Conservation (phyloP, 2,113 vertebrate genomes). For the Puma concolor region DNA sequence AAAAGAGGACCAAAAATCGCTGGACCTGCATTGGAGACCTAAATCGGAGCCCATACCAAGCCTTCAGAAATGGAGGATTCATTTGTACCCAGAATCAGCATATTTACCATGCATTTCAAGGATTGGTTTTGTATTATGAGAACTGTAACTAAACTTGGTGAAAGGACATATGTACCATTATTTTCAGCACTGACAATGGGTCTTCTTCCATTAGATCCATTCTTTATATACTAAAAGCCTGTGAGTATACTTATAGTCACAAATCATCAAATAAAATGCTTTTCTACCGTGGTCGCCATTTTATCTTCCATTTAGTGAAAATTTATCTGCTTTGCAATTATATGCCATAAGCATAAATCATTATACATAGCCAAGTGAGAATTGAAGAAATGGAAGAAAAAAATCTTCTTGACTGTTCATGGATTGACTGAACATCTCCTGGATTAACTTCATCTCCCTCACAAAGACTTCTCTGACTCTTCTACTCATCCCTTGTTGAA, state of each 20-base stretch:
- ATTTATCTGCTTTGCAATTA: conserved; percentile 28
- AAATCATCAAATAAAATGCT: conserved; percentile 33
- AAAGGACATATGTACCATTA: not conserved
- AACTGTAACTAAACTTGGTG: conserved; percentile 81
- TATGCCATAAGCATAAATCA: not conserved
- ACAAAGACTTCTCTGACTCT: not conserved
- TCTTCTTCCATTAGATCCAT: not conserved
- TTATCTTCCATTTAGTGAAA: not conserved
- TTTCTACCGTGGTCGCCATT: not conserved
- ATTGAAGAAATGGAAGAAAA: not conserved
- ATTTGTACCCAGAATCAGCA: conserved; percentile 89
- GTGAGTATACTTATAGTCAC: not conserved
- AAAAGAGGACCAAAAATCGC: conserved; percentile 68
- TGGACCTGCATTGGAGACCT: conserved; percentile 95
- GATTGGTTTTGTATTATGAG: conserved; percentile 86
- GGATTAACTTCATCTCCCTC: conserved; percentile 7
- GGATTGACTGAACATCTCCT: not conserved
- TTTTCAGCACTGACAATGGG: not conserved
- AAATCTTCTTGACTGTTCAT: conserved; percentile 3
- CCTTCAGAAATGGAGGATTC: conserved; percentile 92
- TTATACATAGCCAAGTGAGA: not conserved
- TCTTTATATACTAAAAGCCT: conserved; percentile 25
- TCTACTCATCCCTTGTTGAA: not conserved
- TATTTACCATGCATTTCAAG: conserved; percentile 91
- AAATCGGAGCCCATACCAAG: conserved; percentile 90